A percentile compares a stretch with the other conserved stretches of the same genome.
Conservation (phyloP, 2,888 invertebrate genomes). For the Aphidoletes aphidimyza region DNA sequence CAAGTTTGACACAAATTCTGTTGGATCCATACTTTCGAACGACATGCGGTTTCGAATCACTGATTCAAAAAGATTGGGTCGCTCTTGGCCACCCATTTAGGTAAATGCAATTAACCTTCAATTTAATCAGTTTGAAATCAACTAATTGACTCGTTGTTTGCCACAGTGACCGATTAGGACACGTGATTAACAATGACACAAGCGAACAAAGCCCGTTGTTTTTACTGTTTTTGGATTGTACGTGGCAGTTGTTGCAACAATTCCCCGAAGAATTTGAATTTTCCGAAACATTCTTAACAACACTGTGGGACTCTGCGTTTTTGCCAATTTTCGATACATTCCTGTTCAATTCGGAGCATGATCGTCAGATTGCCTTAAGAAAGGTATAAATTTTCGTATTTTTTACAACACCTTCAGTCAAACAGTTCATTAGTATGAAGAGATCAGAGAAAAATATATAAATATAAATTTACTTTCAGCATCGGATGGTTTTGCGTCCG, state of each 20-base stretch:
- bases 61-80: constrained; percentile 96
- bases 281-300: constrained; percentile 90
- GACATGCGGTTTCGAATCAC: constrained; percentile 85
- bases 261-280: constrained; percentile 91
- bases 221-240: constrained; percentile 91
- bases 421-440: not conserved
- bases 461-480: constrained; percentile 57
- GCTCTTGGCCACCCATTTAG: constrained; percentile 90
- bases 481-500: constrained; percentile 73
- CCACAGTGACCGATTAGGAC: constrained; percentile 71
- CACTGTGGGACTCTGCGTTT: constrained; percentile 90
- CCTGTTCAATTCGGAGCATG: constrained; percentile 87
- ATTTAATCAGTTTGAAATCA: constrained; percentile 25
- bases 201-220: constrained; percentile 85
- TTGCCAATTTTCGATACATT: constrained; percentile 93
- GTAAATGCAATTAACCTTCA: constrained; percentile 58
- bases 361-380: constrained; percentile 74
- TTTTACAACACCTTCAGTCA: not conserved
- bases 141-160: constrained; percentile 37
- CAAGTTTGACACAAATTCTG: constrained; percentile 86
- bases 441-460: too few species aligned
- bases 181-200: constrained; percentile 71
- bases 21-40: constrained; percentile 87
- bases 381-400: constrained; percentile 66
- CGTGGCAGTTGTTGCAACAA: constrained; percentile 90